These are phyloP conservation scores for Cydia splendana DNA, from an alignment of 1,140 invertebrate genomes.

Conservation along the genomic window DNA sequence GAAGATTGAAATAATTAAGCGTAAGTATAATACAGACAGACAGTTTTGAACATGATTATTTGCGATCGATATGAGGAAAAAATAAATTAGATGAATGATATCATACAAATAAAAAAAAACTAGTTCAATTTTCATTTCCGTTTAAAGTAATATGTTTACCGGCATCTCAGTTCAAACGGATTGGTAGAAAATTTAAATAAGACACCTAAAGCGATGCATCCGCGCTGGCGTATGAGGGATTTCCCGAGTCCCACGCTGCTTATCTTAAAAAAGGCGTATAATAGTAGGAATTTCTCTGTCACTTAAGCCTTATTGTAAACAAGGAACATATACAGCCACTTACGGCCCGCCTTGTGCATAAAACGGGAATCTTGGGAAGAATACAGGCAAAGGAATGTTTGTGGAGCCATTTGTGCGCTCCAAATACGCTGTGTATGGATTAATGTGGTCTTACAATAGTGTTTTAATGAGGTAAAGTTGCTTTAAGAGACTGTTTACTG, in stretches of 20 bases:
- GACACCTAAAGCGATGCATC: constrained; percentile 34
- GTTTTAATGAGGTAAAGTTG: neutral
- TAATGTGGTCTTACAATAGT: neutral
- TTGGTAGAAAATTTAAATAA: constrained; percentile 25
- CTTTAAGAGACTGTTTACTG: neutral
- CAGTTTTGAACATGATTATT: too few species aligned
- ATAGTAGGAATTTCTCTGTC: neutral
- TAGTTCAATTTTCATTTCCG: neutral
- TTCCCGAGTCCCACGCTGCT: constrained; percentile 34
- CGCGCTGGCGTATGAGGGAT: constrained; percentile 39
- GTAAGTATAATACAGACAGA: too few species aligned
- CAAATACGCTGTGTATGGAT: constrained; percentile 6
- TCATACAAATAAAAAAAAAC: too few species aligned
- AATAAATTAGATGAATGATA: too few species aligned
- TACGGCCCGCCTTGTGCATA: constrained; percentile 19
- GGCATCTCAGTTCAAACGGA: constrained; percentile 16
- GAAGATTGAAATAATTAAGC: too few species aligned
- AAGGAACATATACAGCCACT: neutral
- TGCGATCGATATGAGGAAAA: too few species aligned
- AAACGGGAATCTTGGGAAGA: constrained; percentile 29
- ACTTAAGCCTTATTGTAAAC: neutral
- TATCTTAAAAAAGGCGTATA: neutral
- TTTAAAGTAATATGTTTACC: neutral
- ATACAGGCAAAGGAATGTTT: constrained; percentile 20
- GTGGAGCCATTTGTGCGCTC: constrained; percentile 29